These are phyloP conservation scores for Meloidogyne chitwoodi DNA, from an alignment of 1,140 invertebrate species.

Conservation along the genomic window DNA sequence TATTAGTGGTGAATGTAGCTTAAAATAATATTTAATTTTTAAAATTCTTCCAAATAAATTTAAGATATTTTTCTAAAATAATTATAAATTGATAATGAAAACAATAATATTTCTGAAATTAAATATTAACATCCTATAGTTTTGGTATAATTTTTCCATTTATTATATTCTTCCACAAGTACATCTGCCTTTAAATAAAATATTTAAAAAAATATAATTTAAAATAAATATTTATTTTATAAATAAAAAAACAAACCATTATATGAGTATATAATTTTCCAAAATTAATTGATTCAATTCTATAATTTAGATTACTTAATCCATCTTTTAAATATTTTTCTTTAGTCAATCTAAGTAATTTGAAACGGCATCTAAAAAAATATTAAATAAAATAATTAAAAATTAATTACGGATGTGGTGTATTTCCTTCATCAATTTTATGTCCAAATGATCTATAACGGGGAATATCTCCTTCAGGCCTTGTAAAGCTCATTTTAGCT, in stretches of 20 bases:
- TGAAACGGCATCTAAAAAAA: background rate
- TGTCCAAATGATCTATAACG: background rate
- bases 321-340: conserved; percentile 1
- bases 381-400: background rate
- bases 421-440: background rate
- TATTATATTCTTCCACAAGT: background rate
- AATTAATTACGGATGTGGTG: background rate
- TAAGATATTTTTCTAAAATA: too few relatives aligned
- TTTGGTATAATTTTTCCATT: background rate
- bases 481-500: background rate
- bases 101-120: too few relatives aligned
- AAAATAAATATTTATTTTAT: too few relatives aligned
- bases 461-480: background rate
- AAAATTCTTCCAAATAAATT: too few relatives aligned
- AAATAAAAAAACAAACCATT: background rate
- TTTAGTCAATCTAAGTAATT: background rate
- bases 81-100: too few relatives aligned
- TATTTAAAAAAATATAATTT: too few relatives aligned
- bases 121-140: background rate
- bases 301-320: conserved; percentile 1
- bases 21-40: too few relatives aligned
- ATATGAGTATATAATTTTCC: conserved; percentile 4
- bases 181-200: background rate
- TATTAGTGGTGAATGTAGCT: too few relatives aligned
- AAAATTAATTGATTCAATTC: background rate